Conservation (phyloP, 1,140 invertebrate genomes). For the Neoseiulus cucumeris region DNA sequence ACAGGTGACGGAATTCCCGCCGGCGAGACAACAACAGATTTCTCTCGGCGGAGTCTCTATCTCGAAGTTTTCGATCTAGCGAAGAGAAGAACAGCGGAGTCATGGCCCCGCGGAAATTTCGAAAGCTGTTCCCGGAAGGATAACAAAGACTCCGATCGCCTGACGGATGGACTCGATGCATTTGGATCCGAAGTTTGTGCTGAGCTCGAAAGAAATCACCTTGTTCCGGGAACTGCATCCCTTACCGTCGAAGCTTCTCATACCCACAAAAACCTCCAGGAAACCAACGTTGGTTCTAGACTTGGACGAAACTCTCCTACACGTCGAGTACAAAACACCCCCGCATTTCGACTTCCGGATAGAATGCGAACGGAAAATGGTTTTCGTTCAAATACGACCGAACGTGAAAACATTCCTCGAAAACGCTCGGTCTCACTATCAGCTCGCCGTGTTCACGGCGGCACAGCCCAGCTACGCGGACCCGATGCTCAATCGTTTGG, state of each 20-base stretch:
- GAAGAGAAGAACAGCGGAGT: too few species aligned
- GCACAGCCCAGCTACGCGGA: background rate
- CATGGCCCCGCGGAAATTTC: too few species aligned
- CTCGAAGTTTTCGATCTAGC: too few species aligned
- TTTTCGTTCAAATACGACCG: background rate
- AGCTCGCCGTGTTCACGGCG: background rate
- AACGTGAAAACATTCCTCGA: background rate
- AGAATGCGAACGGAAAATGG: background rate
- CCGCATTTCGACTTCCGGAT: background rate
- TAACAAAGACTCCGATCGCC: too few species aligned
- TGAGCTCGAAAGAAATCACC: too few species aligned
- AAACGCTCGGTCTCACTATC: background rate
- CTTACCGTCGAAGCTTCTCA: background rate
- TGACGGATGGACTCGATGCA: too few species aligned
- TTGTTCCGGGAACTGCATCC: too few species aligned
- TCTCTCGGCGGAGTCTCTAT: too few species aligned
- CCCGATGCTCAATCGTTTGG: background rate
- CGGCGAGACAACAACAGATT: too few species aligned
- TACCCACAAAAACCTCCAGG: background rate
- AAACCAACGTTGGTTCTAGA: background rate
- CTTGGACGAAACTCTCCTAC: slow-evolving; percentile 1
- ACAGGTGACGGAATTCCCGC: too few species aligned
- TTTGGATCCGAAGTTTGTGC: too few species aligned
- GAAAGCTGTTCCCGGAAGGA: too few species aligned
- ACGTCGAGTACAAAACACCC: background rate